Percentiles rank a stretch among this genome's conserved stretches.
These are phyloP conservation scores for Mythimna vitellina DNA, from an alignment of 2,888 invertebrate species.

Conservation along the genomic window DNA sequence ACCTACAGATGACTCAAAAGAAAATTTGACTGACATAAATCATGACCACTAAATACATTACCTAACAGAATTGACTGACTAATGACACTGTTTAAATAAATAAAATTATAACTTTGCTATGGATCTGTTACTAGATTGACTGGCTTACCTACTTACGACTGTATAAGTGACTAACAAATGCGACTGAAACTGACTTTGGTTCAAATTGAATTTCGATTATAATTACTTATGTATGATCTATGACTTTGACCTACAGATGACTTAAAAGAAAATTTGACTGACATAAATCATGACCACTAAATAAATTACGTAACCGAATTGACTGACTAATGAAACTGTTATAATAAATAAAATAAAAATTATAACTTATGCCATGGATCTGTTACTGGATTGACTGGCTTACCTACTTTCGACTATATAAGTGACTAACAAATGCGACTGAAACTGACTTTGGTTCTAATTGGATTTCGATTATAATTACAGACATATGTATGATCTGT, in stretches of 20 bases:
- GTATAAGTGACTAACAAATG: constrained; percentile 1
- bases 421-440: background rate
- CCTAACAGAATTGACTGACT: background rate
- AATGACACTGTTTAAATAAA: background rate
- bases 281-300: background rate
- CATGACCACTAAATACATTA: background rate
- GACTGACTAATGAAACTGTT: background rate
- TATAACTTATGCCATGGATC: background rate
- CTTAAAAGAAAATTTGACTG: background rate
- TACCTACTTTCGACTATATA: background rate
- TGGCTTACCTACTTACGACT: background rate
- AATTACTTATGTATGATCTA: background rate
- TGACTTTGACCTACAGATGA: background rate
- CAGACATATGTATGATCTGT: background rate
- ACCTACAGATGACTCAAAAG: background rate
- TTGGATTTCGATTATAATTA: background rate
- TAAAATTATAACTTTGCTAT: too few species aligned
- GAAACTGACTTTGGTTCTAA: background rate
- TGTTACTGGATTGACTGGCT: background rate
- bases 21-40: background rate
- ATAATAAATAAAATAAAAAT: too few species aligned
- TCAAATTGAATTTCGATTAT: background rate
- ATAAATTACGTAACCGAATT: background rate
- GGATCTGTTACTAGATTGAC: background rate
- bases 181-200: background rate